These are phyloP conservation scores for Ypsolopha sequella DNA, from an alignment of 2,888 invertebrate species.

Conservation along the genomic window DNA sequence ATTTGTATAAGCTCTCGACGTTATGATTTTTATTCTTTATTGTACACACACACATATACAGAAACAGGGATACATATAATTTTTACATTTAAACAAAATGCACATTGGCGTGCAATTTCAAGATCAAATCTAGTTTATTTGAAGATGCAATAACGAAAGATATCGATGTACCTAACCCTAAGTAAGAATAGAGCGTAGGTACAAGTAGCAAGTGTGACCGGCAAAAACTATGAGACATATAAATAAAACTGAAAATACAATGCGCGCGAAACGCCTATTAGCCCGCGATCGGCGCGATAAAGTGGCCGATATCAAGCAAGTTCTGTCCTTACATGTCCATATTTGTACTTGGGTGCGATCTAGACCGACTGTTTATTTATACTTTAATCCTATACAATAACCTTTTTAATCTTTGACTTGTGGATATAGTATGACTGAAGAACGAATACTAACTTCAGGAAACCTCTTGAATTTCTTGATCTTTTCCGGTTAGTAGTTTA, in stretches of 20 bases:
- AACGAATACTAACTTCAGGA: background rate
- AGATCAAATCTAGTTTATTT: no score
- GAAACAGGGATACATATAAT: no score
- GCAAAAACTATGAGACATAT: slow-evolving; percentile 25
- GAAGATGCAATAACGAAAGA: no score
- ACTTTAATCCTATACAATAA: slow-evolving; percentile 15
- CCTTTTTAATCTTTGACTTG: background rate
- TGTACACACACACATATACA: no score
- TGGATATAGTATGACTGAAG: background rate
- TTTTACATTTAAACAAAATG: no score
- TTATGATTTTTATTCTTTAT: no score
- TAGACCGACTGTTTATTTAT: slow-evolving; percentile 12
- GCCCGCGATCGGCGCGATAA: slow-evolving; percentile 26
- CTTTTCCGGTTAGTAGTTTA: slow-evolving; percentile 2
- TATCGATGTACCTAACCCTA: slow-evolving; percentile 27
- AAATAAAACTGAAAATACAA: slow-evolving; percentile 52
- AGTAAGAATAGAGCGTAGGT: slow-evolving; percentile 40
- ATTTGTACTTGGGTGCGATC: slow-evolving; percentile 42
- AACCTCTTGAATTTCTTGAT: background rate
- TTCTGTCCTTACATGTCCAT: slow-evolving; percentile 24
- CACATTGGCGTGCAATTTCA: no score
- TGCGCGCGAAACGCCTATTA: slow-evolving; percentile 46
- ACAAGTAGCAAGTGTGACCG: slow-evolving; percentile 32
- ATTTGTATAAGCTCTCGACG: no score
- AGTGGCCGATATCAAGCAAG: slow-evolving; percentile 29